A percentile compares a stretch with the other conserved stretches of the same genome.
phyloP scores from a whole-genome alignment of 2,113 vertebrate genomes.

The Vireo altiloquus region DNA sequence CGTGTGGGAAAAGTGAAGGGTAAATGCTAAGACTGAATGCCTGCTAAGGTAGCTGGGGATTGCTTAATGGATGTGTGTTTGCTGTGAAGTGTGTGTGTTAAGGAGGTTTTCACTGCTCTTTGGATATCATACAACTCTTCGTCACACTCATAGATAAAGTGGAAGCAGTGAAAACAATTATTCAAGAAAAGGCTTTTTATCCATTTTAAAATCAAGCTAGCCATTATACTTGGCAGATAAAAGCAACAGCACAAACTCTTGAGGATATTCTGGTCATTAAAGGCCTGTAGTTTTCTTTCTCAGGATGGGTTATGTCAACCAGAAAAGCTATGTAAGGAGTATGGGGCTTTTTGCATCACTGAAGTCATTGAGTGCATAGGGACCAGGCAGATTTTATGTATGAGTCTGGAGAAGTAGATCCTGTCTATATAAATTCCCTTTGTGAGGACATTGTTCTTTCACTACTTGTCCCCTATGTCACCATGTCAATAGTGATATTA shows the following conservation, averaged over 20 bases:
- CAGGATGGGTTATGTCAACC: not conserved
- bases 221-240: not conserved
- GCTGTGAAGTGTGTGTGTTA: not conserved
- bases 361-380: not conserved
- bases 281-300: not conserved
- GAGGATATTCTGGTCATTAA: not conserved
- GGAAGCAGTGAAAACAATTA: not conserved
- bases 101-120: not conserved
- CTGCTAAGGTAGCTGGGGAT: not conserved
- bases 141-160: not conserved
- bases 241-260: not conserved
- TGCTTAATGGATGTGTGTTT: not conserved
- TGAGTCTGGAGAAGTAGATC: not conserved
- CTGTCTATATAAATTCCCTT: not conserved
- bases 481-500: not conserved
- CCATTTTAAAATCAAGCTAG: not conserved
- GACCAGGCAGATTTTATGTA: not conserved
- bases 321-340: not conserved
- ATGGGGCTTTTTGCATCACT: not conserved
- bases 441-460: not conserved
- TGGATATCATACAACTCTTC: not conserved
- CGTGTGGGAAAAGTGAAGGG: not conserved
- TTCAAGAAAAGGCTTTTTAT: not conserved
- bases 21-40: not conserved
- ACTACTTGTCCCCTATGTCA: not conserved